phyloP scores from a whole-genome alignment of 2,797 vertebrate genomes.

The Lutjanus campechanus region DNA sequence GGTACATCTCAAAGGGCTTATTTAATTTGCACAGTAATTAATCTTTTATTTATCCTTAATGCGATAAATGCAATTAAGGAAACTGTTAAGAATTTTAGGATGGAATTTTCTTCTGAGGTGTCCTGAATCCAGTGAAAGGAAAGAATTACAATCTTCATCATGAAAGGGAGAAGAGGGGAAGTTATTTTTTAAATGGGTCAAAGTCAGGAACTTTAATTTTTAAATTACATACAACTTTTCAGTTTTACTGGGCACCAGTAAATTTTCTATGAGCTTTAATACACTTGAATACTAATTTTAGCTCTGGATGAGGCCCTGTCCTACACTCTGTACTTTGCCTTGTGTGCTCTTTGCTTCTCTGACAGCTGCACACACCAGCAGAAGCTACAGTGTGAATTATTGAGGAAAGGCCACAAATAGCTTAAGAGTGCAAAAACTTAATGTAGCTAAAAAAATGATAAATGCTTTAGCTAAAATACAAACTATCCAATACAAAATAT shows the following conservation, averaged over 20 bases:
- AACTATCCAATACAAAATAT: not conserved
- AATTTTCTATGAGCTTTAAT: constrained; percentile 19
- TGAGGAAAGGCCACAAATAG: constrained; percentile 47
- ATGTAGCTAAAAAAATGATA: constrained; percentile 4
- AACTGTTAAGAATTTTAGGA: not conserved
- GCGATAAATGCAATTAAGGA: constrained; percentile 1
- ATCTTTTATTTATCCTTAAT: not conserved
- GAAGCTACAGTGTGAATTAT: constrained; percentile 64
- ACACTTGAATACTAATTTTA: constrained; percentile 52
- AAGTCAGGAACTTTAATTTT: constrained; percentile 17
- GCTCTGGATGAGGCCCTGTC: constrained; percentile 32
- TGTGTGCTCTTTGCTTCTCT: constrained; percentile 46
- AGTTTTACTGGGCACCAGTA: constrained; percentile 21
- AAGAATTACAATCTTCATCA: not conserved
- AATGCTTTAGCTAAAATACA: not conserved
- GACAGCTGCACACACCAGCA: constrained; percentile 50
- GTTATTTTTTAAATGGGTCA: constrained; percentile 1
- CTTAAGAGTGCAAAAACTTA: constrained; percentile 24
- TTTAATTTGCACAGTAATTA: not conserved
- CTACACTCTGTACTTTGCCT: constrained; percentile 39
- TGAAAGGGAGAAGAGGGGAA: too few species aligned
- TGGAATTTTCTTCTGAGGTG: not conserved
- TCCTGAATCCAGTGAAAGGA: not conserved
- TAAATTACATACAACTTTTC: constrained; percentile 9
- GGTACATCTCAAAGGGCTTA: too few species aligned